phyloP scores from a whole-genome alignment of 1,140 invertebrate species.

The Spodoptera litura region DNA sequence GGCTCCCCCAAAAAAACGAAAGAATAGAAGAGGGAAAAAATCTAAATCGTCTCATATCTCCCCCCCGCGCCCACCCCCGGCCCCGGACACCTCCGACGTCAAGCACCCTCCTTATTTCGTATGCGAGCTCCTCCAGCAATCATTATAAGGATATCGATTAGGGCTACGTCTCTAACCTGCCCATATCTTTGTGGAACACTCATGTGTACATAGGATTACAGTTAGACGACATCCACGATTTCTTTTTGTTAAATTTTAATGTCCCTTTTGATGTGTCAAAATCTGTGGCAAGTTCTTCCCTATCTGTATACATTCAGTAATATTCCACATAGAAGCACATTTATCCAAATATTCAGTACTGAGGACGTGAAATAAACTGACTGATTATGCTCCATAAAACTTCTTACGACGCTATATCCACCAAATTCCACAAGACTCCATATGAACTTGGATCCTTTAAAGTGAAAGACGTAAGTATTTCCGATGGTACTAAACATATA shows the following conservation, averaged over 20 bases:
- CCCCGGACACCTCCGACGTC: slow-evolving; percentile 78
- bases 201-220: slow-evolving; percentile 68
- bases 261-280: not conserved
- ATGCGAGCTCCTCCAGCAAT: slow-evolving; percentile 85
- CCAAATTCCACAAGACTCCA: slow-evolving; percentile 1
- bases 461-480: not conserved
- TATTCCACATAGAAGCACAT: no score
- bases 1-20: slow-evolving; percentile 84
- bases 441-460: not conserved
- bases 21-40: slow-evolving; percentile 86
- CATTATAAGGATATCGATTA: slow-evolving; percentile 86
- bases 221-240: slow-evolving; percentile 28
- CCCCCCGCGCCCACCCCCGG: slow-evolving; percentile 61
- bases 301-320: no score
- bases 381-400: slow-evolving; percentile 11
- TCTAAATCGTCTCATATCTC: slow-evolving; percentile 86
- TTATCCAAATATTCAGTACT: not conserved
- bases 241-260: slow-evolving; percentile 44
- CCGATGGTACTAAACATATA: slow-evolving; percentile 1
- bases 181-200: slow-evolving; percentile 81
- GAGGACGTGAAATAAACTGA: slow-evolving; percentile 9
- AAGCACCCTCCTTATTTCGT: slow-evolving; percentile 85
- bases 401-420: not conserved
- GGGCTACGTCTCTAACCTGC: slow-evolving; percentile 81
- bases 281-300: not conserved